phyloP scores from a whole-genome alignment of 2,113 vertebrate genomes.

The Chionodraco myersi region DNA sequence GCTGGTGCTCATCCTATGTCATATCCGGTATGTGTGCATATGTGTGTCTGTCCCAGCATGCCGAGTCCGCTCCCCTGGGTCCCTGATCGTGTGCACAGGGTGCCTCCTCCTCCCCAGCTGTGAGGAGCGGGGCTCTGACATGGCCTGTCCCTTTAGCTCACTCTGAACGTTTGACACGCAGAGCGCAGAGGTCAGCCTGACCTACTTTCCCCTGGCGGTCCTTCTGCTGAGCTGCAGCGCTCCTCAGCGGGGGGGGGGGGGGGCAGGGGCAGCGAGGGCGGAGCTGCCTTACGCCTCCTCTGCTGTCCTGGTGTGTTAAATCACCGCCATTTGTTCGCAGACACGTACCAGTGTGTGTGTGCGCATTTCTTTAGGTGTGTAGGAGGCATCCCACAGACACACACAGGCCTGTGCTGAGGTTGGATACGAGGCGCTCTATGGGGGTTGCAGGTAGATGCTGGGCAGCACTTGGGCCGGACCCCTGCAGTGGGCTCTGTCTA shows the following conservation, averaged over 20 bases:
- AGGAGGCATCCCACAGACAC: constrained; percentile 55
- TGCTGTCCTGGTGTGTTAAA: constrained; percentile 80
- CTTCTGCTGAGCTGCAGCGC: constrained; percentile 70
- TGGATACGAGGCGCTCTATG: constrained; percentile 72
- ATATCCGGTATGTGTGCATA: constrained; percentile 62
- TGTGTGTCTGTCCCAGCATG: constrained; percentile 60
- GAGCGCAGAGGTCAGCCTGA: constrained; percentile 77
- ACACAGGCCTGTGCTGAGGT: constrained; percentile 52
- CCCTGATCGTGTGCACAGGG: constrained; percentile 53
- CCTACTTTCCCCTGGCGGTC: constrained; percentile 78
- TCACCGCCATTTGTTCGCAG: constrained; percentile 73
- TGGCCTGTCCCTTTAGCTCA: constrained; percentile 82
- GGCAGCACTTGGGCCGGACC: constrained; percentile 74
- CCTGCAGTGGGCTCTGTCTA: constrained; percentile 79
- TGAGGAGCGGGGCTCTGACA: constrained; percentile 80
- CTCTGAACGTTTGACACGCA: constrained; percentile 73
- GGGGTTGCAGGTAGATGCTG: constrained; percentile 78
- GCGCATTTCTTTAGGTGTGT: constrained; percentile 51
- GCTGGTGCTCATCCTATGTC: constrained; percentile 59
- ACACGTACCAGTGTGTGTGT: constrained; percentile 46
- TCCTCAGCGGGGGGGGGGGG: constrained; percentile 60
- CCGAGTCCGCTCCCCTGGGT: constrained; percentile 58
- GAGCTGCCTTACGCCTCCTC: constrained; percentile 75
- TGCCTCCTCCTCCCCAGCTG: constrained; percentile 68
- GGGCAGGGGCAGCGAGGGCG: constrained; percentile 53